phyloP scores from a whole-genome alignment of 2,888 invertebrate genomes.

The Ichneumon xanthorius region DNA sequence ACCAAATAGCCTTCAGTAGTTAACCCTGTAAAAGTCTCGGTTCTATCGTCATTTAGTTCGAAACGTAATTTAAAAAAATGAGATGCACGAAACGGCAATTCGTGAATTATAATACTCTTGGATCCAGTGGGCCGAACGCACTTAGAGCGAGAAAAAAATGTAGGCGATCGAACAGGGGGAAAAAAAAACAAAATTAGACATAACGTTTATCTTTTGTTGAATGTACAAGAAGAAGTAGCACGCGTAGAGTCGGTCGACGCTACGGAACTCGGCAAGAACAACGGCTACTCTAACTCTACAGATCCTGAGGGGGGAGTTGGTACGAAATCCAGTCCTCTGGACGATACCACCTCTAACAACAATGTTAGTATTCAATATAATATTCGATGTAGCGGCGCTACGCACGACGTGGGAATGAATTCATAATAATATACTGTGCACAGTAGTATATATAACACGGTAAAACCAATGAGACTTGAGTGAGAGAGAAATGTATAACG shows the following conservation, averaged over 20 bases:
- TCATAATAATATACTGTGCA: not conserved
- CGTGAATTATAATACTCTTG: constrained; percentile 58
- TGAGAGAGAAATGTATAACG: constrained; percentile 33
- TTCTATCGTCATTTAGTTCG: no score
- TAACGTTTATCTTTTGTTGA: constrained; percentile 79
- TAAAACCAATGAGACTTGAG: constrained; percentile 65
- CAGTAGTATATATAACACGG: constrained; percentile 19
- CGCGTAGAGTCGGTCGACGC: constrained; percentile 82
- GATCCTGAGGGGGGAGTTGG: constrained; percentile 77
- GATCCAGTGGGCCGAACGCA: constrained; percentile 64
- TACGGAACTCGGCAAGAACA: constrained; percentile 80
- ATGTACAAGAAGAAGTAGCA: constrained; percentile 80
- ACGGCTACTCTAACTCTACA: constrained; percentile 74
- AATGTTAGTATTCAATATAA: constrained; percentile 80
- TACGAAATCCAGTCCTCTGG: constrained; percentile 78
- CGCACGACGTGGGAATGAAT: constrained; percentile 29
- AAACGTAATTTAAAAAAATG: not conserved
- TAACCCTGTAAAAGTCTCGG: no score
- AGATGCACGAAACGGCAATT: not conserved
- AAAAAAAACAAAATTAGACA: constrained; percentile 47
- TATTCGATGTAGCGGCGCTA: constrained; percentile 24
- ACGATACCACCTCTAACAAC: constrained; percentile 78
- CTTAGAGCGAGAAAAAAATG: constrained; percentile 6
- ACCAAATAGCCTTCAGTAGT: no score
- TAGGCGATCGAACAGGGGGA: not conserved